A percentile compares a stretch with the other conserved stretches of the same genome.
Conservation (phyloP, 2,113 vertebrate genomes). For the Rhineura floridana region DNA sequence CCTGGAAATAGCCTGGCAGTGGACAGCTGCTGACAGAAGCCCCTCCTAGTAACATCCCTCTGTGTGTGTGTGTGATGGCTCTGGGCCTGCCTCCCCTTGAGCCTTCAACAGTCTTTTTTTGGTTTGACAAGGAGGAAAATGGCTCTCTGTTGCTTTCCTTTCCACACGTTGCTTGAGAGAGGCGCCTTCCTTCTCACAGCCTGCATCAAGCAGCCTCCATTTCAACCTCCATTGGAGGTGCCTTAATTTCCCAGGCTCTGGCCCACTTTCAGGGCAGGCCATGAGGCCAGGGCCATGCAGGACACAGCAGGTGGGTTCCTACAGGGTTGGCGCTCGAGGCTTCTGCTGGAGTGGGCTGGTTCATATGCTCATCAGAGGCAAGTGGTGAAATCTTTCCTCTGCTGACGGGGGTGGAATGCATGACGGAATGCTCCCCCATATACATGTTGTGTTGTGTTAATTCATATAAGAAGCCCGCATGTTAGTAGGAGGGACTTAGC, state of each 20-base stretch:
- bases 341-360: not conserved
- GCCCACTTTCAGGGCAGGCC: too few species aligned
- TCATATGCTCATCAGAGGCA: not conserved
- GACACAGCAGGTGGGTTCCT: not conserved
- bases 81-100: not conserved
- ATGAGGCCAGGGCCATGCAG: not conserved
- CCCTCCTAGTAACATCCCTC: too few species aligned
- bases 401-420: not conserved
- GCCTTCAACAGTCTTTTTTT: not conserved
- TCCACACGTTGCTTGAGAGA: too few species aligned
- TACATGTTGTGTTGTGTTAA: not conserved
- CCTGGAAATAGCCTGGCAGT: too few species aligned
- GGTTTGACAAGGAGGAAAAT: not conserved
- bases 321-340: not conserved
- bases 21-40: too few species aligned
- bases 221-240: too few species aligned
- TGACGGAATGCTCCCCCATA: not conserved
- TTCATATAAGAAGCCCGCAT: not conserved
- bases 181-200: too few species aligned
- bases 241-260: too few species aligned
- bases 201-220: too few species aligned
- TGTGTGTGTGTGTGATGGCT: too few species aligned
- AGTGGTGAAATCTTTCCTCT: not conserved
- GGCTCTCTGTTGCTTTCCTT: not conserved
- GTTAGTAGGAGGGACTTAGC: not conserved